Evolutionary conservation across 1,140 invertebrate species (phyloP).

Genomic region (Adoxophyes honmai): DNA sequence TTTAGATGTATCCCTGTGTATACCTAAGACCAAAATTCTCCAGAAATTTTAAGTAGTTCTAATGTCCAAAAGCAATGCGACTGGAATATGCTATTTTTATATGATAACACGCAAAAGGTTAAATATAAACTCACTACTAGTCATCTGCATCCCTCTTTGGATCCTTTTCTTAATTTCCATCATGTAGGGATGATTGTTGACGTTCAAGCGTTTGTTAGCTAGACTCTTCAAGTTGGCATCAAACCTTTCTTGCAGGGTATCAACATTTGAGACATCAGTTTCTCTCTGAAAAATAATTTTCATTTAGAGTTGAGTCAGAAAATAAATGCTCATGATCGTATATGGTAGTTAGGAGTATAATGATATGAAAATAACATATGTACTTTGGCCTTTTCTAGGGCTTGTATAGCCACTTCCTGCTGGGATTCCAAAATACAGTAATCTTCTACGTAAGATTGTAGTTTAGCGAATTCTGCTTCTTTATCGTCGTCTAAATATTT

Average conservation of each 20-base stretch:
- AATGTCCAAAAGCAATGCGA: no score
- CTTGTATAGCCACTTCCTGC: conserved; percentile 44
- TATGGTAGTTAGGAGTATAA: no score
- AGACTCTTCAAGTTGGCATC: conserved; percentile 30
- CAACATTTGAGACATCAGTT: conserved; percentile 38
- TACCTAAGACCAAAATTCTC: no score
- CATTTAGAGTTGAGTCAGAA: no score
- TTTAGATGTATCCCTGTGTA: no score
- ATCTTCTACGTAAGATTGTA: conserved; percentile 39
- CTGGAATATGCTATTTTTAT: no score
- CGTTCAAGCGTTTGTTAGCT: conserved; percentile 27
- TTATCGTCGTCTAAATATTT: conserved; percentile 53
- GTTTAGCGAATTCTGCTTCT: conserved; percentile 39
- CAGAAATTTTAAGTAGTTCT: no score
- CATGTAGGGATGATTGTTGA: conserved; percentile 45
- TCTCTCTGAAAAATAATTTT: conserved; percentile 47
- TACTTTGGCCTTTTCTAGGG: conserved; percentile 47
- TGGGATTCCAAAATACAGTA: conserved; percentile 51
- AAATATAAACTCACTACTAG: conserved; percentile 34
- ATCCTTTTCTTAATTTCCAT: conserved; percentile 35
- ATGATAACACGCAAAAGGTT: no score
- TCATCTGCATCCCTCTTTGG: conserved; percentile 25
- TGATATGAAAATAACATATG: not conserved
- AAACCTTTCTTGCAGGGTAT: conserved; percentile 39
- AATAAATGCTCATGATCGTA: no score